Base-by-base conservation (phyloP, 2,888 invertebrate genomes). In the Troides helena region DNA sequence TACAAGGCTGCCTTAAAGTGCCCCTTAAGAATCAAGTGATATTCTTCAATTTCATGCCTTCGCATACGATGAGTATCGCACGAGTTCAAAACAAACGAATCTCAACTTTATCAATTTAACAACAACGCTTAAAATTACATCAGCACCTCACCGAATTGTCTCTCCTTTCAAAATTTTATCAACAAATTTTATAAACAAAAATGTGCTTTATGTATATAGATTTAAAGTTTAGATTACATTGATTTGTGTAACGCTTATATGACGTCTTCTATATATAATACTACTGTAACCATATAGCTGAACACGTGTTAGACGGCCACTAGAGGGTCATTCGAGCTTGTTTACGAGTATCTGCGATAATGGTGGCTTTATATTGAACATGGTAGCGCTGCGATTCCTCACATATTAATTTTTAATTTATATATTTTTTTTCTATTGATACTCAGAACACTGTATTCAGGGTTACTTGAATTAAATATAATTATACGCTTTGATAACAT, bases 291-390 rank as follows among this genome's bases (percentile, higher is more conserved):
- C 76, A 77, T 79, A 77, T 81, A 81, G 76, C 74, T 77, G 85
- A 86, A 90, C 90, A 91, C 90, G 89, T 92, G 92, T 92, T 86
- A 83, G 87, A 86, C 85, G 84, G 87, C 89, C 90, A 90, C 86
- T 87, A 88, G 86, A 85, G 80, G 76, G 77, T 82, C 78, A 85
- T 85, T 83, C 75, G 79, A 80, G 80, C 80, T 85, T 87, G 86
- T 89, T 88, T 88, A 84, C 77, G 80, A 81, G 77, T 79, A 81
- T 81, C 79, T 78, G 66, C 64, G 74, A 75, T 76, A 77, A 76
- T 73, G 71, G 71, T 71, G 61, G 65, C 62, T 65, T 65, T 65
- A 62, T 62, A 39, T 50, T 58, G 21, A 50, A 58, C 57, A 58
- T 62, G 69, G 69, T 69, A 69, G 69, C 67, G 72, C 70, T 74